Conservation (phyloP, 92 coral and sea anemone species). For the Hydrozoanthus gracilis region DNA sequence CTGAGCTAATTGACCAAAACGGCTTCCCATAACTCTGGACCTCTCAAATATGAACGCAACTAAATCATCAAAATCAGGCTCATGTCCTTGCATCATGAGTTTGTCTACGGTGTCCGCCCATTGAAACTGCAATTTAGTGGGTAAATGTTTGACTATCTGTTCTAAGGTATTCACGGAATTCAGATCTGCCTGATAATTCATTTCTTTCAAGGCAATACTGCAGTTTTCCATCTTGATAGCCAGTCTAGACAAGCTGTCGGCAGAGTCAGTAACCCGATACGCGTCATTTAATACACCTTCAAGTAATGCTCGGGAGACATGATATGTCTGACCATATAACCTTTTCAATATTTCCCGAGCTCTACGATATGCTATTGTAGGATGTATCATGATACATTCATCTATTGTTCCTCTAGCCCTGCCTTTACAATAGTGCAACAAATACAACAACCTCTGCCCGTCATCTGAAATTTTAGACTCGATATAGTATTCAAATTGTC, state of each 20-base stretch:
- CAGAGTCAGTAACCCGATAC: neutral
- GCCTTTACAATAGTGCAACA: neutral
- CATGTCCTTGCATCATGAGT: neutral
- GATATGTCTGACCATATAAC: neutral
- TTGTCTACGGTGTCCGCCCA: neutral
- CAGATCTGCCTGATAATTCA: neutral
- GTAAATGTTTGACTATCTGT: neutral
- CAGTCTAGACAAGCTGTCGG: neutral
- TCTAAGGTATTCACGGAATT: neutral
- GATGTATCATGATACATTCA: neutral
- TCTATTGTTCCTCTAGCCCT: neutral
- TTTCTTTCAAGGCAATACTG: neutral
- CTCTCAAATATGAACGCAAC: neutral
- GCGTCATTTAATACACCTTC: neutral
- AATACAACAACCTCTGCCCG: neutral
- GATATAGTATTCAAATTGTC: neutral
- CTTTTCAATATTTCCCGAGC: neutral
- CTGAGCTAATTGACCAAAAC: neutral
- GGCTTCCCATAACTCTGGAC: neutral
- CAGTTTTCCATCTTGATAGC: neutral
- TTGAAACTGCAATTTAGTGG: neutral
- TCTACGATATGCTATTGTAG: neutral
- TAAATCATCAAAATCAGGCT: neutral
- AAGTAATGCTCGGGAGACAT: neutral
- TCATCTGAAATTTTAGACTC: neutral